Evolutionary conservation across 2,113 vertebrate genomes (phyloP).

Genomic region (Corythoichthys haematopterus): DNA sequence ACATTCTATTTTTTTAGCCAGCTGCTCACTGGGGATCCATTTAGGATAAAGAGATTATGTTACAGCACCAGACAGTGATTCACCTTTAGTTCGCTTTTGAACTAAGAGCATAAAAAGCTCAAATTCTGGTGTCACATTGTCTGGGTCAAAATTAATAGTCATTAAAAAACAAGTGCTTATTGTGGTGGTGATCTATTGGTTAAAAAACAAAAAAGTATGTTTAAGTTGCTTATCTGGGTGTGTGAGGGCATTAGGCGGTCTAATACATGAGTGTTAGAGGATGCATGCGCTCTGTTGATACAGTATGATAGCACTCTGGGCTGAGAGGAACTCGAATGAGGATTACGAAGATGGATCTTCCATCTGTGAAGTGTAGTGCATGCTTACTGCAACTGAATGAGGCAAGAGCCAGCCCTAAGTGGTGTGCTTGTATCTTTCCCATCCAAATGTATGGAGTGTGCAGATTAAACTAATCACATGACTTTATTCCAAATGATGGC

Average conservation of each 20-base stretch:
- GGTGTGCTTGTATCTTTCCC: conserved; percentile 43
- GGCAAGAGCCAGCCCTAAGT: conserved; percentile 42
- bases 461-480: conserved; percentile 54
- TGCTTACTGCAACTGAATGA: conserved; percentile 34
- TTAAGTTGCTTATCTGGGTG: conserved; percentile 51
- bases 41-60: conserved; percentile 56
- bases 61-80: conserved; percentile 27
- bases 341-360: conserved; percentile 63
- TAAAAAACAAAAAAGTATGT: conserved; percentile 17
- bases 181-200: conserved; percentile 23
- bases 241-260: conserved; percentile 42
- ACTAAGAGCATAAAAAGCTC: conserved; percentile 33
- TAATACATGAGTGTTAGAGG: conserved; percentile 42
- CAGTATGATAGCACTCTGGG: conserved; percentile 28
- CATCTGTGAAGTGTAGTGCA: conserved; percentile 60
- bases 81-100: conserved; percentile 49
- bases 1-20: conserved; percentile 31
- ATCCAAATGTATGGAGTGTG: conserved; percentile 52
- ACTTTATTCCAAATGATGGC: conserved; percentile 31
- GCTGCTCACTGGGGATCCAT: conserved; percentile 48
- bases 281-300: conserved; percentile 27
- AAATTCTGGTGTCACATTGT: conserved; percentile 19
- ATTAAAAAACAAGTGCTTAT: background rate
- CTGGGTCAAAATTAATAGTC: conserved; percentile 23
- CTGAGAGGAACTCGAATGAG: conserved; percentile 31